Percentiles rank a stretch among this genome's conserved stretches.
Evolutionary conservation across 2,888 invertebrate genomes (phyloP).

Genomic region (Salticus scenicus): DNA sequence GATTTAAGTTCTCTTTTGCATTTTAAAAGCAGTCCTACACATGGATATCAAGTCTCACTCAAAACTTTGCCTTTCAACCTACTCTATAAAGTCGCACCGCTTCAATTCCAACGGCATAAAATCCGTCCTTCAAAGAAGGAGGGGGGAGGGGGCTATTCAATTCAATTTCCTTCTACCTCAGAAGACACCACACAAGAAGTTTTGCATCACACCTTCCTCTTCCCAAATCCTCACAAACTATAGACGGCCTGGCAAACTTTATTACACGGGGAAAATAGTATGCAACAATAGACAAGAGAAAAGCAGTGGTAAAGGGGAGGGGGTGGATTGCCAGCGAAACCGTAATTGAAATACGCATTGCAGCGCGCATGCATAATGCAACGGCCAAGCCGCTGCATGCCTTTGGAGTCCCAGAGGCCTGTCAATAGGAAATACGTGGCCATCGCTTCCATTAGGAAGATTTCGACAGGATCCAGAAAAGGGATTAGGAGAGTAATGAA

Average conservation of each 20-base stretch:
- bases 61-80: not conserved
- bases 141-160: not conserved
- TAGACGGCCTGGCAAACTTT: conserved; percentile 6
- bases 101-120: not conserved
- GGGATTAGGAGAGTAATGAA: conserved; percentile 16
- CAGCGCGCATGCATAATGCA: conserved; percentile 1
- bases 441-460: conserved; percentile 7
- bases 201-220: not conserved
- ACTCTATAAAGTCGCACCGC: not conserved
- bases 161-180: conserved; percentile 8
- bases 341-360: conserved; percentile 15
- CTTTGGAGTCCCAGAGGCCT: not conserved
- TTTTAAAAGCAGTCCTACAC: no score
- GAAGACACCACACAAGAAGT: not conserved
- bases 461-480: not conserved
- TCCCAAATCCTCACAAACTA: not conserved
- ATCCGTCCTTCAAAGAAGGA: not conserved
- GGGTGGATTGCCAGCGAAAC: not conserved
- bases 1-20: no score
- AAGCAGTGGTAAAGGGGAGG: no score
- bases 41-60: no score
- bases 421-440: not conserved
- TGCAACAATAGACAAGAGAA: conserved; percentile 11
- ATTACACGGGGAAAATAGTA: not conserved
- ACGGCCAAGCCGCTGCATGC: not conserved